Conservation (phyloP, 1,140 invertebrate genomes). For the Leptopilina boulardi region DNA sequence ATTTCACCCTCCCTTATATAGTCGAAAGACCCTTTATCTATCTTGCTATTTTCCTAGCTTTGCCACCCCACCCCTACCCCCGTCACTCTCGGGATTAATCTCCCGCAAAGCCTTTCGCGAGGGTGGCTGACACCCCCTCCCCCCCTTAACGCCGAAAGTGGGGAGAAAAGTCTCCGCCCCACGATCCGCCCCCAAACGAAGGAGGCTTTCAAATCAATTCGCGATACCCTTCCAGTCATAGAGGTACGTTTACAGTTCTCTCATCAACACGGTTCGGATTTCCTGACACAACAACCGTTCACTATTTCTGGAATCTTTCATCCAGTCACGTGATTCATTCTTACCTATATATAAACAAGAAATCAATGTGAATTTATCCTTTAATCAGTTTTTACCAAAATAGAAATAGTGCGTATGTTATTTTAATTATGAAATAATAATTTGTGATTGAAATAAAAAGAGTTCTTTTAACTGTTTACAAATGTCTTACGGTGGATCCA, state of each 20-base stretch:
- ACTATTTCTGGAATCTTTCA: constrained; percentile 22
- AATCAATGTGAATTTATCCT: too few species aligned
- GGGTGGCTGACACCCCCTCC: constrained; percentile 47
- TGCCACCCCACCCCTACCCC: constrained; percentile 55
- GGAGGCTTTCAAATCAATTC: constrained; percentile 71
- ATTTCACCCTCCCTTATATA: constrained; percentile 41
- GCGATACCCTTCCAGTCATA: constrained; percentile 64
- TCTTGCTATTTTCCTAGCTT: constrained; percentile 70
- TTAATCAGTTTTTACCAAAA: too few species aligned
- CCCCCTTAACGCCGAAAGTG: constrained; percentile 40
- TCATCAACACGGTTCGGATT: constrained; percentile 6
- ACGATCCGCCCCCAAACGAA: constrained; percentile 60
- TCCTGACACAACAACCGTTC: constrained; percentile 3
- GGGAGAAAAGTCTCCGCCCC: constrained; percentile 64
- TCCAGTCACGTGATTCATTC: background rate
- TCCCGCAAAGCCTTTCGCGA: constrained; percentile 48
- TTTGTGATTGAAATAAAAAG: too few species aligned
- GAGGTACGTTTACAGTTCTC: constrained; percentile 57
- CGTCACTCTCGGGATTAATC: constrained; percentile 48
- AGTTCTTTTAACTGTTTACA: too few species aligned
- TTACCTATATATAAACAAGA: background rate
- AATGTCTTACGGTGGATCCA: background rate
- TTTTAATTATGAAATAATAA: too few species aligned
- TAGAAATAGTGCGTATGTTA: too few species aligned
- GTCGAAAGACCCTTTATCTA: constrained; percentile 62